Base-by-base conservation (phyloP, 2,888 invertebrate genomes). In the Nephrocerus scutellatus region DNA sequence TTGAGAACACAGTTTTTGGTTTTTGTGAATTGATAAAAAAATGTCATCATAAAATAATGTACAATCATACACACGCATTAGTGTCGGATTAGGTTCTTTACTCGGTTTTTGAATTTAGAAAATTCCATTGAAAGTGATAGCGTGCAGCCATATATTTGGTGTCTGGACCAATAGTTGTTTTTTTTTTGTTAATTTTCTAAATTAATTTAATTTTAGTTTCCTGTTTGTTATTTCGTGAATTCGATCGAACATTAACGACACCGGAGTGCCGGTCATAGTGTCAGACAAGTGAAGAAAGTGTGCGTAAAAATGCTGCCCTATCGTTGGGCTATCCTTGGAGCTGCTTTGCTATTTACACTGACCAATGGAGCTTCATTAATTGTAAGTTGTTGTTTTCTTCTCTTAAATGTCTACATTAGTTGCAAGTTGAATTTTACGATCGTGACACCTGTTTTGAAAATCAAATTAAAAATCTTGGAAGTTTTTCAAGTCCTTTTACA, bases 271-370 rank as follows among this genome's bases (percentile, higher is more conserved):
- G n/a, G n/a, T n/a, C n/a, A n/a, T n/a, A n/a, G n/a, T n/a, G n/a
- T n/a, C n/a, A n/a, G n/a, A n/a, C n/a, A n/a, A n/a, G n/a, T 32
- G 19, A 15, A 18, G 21, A 13, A 28, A 30, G 18, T 19, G 13
- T 28, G 30, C 16, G 25, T 23, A 42, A 50, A 55, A 52, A 66
- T 66, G 65, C 50, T 60, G 59, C 57, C 63, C 63, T 53, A 59
- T 48, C 53, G 52, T 45, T 63, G 62, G 66, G 62, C 58, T 47
- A 41, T 55, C 51, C 41, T 66, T 45, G 57, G 56, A 40, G 47
- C 59, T 21, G 48, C 56, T 44, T 41, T 65, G 23, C 44, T 60
- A 21, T 42, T 60, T 35, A 55, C 54, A 45, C 47, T 48, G 36
- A 50, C 56, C 38, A 57, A 62, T 55, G 63, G 61, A 56, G 63